Conservation (phyloP, 1,140 invertebrate species). For the Marisa cornuarietis region DNA sequence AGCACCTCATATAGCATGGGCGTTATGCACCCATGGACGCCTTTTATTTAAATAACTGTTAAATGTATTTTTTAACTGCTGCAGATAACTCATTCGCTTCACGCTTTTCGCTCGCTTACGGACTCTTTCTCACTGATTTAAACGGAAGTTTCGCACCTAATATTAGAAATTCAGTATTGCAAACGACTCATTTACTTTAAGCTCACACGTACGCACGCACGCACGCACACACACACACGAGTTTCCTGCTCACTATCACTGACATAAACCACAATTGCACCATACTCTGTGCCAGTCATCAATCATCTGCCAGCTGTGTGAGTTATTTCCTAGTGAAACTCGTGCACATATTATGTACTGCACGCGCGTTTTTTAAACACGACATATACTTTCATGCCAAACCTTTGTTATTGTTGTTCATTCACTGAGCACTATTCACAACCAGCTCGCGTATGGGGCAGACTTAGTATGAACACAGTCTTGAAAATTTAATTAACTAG, state of each 20-base stretch:
- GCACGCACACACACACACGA: constrained; percentile 8
- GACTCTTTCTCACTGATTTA: neutral
- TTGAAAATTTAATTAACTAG: no score
- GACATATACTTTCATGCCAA: no score
- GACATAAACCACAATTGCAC: neutral
- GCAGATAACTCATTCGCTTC: neutral
- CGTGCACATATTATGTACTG: neutral
- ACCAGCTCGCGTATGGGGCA: no score
- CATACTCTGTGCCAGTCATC: neutral
- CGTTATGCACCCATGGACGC: neutral
- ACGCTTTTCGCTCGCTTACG: neutral
- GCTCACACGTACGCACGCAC: neutral
- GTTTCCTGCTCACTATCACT: neutral
- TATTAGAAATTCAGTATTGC: no score
- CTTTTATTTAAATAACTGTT: neutral
- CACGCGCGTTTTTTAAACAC: neutral
- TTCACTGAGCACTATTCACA: no score
- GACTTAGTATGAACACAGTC: no score
- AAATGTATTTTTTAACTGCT: neutral
- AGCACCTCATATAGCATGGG: neutral
- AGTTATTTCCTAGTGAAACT: neutral
- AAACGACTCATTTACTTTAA: neutral
- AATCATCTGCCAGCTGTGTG: neutral
- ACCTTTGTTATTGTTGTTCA: no score
- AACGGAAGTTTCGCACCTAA: neutral